phyloP scores from a whole-genome alignment of 64 coral and sea anemone species.

The Stichodactyla mertensii region DNA sequence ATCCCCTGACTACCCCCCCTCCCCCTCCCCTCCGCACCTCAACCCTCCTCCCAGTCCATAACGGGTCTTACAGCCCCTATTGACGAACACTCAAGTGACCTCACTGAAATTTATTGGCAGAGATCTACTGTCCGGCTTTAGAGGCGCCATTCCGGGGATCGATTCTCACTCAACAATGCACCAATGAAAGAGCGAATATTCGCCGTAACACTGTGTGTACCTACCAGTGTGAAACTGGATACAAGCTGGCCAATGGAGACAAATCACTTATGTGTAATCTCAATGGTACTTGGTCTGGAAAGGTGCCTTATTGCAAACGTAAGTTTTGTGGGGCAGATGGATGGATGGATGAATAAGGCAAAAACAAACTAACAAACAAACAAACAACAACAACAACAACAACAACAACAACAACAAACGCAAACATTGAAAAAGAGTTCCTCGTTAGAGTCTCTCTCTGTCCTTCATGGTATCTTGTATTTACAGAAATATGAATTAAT shows the following conservation, averaged over 20 bases:
- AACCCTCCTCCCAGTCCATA: too few species aligned
- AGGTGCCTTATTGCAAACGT: conserved; percentile 85
- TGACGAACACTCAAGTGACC: background rate
- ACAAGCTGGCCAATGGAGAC: conserved; percentile 53
- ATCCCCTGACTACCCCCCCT: too few species aligned
- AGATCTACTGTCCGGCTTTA: conserved; percentile 88
- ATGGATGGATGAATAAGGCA: too few species aligned
- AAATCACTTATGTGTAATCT: conserved; percentile 65
- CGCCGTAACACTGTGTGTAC: conserved; percentile 66
- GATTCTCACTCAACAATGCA: conserved; percentile 47
- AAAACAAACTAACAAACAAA: too few species aligned
- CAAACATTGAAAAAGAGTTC: background rate
- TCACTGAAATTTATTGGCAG: conserved; percentile 25
- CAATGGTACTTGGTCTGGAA: conserved; percentile 75
- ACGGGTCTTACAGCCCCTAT: too few species aligned
- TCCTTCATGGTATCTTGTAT: too few species aligned
- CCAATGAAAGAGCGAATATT: conserved; percentile 71
- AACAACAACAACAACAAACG: background rate
- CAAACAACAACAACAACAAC: background rate
- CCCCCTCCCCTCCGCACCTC: too few species aligned
- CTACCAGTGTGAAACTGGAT: conserved; percentile 63
- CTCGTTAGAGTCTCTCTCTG: too few species aligned
- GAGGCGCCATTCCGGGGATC: conserved; percentile 83
- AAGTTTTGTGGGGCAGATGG: conserved; percentile 2
- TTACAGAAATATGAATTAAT: too few species aligned